Evolutionary conservation across 2,888 invertebrate species (phyloP).

Genomic region (Chymomyza procnemis): DNA sequence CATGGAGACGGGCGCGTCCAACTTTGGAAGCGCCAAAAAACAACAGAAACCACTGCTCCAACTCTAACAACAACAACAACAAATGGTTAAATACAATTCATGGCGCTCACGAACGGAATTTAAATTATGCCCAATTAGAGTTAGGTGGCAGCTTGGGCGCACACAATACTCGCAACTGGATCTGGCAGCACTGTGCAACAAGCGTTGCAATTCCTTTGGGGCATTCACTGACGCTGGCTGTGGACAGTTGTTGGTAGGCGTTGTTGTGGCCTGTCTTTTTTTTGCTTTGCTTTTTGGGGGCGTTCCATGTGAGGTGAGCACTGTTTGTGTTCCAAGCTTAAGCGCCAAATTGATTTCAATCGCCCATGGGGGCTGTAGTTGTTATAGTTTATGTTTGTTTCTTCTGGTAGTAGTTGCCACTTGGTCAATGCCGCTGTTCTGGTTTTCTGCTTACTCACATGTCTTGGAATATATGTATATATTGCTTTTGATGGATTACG

Average conservation of each 20-base stretch:
- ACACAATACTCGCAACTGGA: conserved; percentile 17
- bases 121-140: conserved; percentile 77
- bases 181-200: conserved; percentile 13
- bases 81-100: conserved; percentile 63
- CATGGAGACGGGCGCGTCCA: conserved; percentile 31
- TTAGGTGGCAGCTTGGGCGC: conserved; percentile 55
- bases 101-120: conserved; percentile 77
- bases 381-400: conserved; percentile 35
- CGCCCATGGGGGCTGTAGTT: conserved; percentile 58
- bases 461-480: neutral
- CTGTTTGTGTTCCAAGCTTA: conserved; percentile 62
- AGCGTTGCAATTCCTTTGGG: conserved; percentile 55
- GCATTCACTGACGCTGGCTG: conserved; percentile 23
- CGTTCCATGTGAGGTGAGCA: conserved; percentile 56
- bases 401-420: conserved; percentile 34
- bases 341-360: conserved; percentile 73
- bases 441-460: conserved; percentile 27
- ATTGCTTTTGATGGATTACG: conserved; percentile 72
- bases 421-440: conserved; percentile 26
- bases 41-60: neutral
- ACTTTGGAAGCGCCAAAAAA: conserved; percentile 69
- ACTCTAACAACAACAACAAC: neutral
- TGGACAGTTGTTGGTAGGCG: conserved; percentile 9
- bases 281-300: no score
- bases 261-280: conserved; percentile 20